These are phyloP conservation scores for Kradibia gibbosae DNA, from an alignment of 1,140 invertebrate species.

Conservation along the genomic window DNA sequence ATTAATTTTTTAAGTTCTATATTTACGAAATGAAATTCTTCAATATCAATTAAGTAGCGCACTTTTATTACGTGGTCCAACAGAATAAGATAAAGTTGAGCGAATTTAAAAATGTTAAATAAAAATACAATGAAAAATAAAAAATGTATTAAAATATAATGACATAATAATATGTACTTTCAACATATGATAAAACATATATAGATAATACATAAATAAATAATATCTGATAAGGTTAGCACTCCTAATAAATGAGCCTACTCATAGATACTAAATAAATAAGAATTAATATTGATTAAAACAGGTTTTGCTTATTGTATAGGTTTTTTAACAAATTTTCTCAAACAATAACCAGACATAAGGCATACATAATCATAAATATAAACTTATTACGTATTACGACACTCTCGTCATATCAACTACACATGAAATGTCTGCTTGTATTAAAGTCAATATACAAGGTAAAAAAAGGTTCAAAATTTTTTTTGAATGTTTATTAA, in stretches of 20 bases:
- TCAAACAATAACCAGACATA: slow-evolving; percentile 24
- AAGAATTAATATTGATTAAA: background rate
- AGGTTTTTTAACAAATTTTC: slow-evolving; percentile 27
- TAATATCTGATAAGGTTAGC: background rate
- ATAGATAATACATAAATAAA: slow-evolving; percentile 24
- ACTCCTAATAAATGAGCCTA: slow-evolving; percentile 8
- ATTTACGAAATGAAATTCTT: background rate
- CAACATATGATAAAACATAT: slow-evolving; percentile 22
- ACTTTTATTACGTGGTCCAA: slow-evolving; percentile 42
- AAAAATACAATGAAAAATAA: slow-evolving; percentile 18
- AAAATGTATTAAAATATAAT: slow-evolving; percentile 10
- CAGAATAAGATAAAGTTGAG: slow-evolving; percentile 5
- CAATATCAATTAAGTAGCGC: background rate
- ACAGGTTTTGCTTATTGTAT: slow-evolving; percentile 10
- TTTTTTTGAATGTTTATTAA: slow-evolving; percentile 22
- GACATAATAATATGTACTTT: slow-evolving; percentile 21
- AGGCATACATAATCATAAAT: slow-evolving; percentile 38
- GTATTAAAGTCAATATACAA: slow-evolving; percentile 10
- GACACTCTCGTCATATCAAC: slow-evolving; percentile 39
- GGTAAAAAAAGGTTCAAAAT: background rate
- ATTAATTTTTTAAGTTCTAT: background rate
- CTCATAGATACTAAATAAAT: background rate
- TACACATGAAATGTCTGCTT: slow-evolving; percentile 40
- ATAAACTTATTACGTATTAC: slow-evolving; percentile 36
- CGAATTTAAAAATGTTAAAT: slow-evolving; percentile 24